Evolutionary conservation across 1,140 invertebrate species (phyloP), one percentile per base, ranked within the genome.

Genomic region (Lutraria rhynchaena): DNA sequence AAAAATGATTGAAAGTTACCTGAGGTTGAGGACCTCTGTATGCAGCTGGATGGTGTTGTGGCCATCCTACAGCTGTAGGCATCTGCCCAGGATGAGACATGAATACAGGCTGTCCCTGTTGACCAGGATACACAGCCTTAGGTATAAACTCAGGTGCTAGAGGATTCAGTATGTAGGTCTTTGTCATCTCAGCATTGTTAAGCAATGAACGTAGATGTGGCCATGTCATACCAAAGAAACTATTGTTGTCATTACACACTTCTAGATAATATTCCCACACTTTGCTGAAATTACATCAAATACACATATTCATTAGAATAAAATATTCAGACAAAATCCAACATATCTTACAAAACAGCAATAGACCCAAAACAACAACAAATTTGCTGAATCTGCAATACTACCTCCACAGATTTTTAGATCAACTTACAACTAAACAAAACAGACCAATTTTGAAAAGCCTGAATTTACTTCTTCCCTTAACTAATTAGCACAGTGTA

Each of bases 181-280:
- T 95, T 71, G 95, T 95, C 73, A 96, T 92, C 87, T 96, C 95
- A 4, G 96, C 94, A 27, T 94, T 94, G 80, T 96, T 95, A 35
- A 97, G 90, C 82, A 96, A 95, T 27, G 94, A 93, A 57, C 94
- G 92, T 3, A 97, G 88, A 31, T 95, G 93, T 0, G 93, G 93
- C 94, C 95, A 95, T 0, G 95, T 95, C 31, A 96, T 95, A 0
- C 96, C 96, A 86, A 95, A 95, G 1, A 97, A 92, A 67, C 95
- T 96, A n/a, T 95, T 94, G 81, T 96, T 95, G 86, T 95, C 93
- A 85, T 95, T 93, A 87, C 95, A 96, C 53, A 95, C 95, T 63
- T 95, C 94, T 55, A 97, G 94, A 87, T 96, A 97, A 67, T 95
- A 94, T 86, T 96, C 96, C 97, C 96, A 97, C 0, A 97, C 94